Base-by-base conservation (phyloP, 2,797 vertebrate species). In the Alcedo atthis region DNA sequence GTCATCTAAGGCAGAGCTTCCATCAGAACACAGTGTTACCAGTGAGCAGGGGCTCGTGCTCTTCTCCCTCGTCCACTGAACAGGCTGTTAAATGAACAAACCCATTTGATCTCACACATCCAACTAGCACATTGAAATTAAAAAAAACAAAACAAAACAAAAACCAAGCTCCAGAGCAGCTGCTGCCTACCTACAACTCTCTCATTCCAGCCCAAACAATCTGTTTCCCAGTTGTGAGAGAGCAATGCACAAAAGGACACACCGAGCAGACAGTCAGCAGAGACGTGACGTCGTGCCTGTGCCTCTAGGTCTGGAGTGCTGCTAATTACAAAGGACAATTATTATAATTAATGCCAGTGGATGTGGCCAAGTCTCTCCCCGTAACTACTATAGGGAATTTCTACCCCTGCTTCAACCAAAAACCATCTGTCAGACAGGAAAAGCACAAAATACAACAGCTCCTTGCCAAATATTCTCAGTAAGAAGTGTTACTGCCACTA, bases 331-430 rank as follows among this genome's bases (percentile, higher is more conserved):
- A 93, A 95, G 71, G 88, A 93, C 92, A 89, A 94, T 96, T 92
- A 96, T 93, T 96, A 93, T 97, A 96, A 97, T 96, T 97, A 97
- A 96, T 89, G 82, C 89, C 82, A 93, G 86, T 81, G 81, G 86
- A 96, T 68, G 33, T 93, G 94, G 92, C 94, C 96, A 97, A 96
- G 91, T 93, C 94, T 93, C 94, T 96, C 85, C 51, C 85, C 87
- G 91, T 85, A 96, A 96, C 89, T 94, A 92, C 88, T 93, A 70
- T 87, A 82, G 88, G 95, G 94, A 96, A 96, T 96, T 95, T 96
- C 93, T 94, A 96, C 94, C 78, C 81, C 78, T 81, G 54, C 81
- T 91, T 92, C 69, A 93, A 96, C 82, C 54, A 87, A 93, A 96
- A 96, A 63, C 91, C 95, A 95, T 97, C 96, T 96, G 96, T 89